Conservation (phyloP, 2,888 invertebrate species). For the Spodoptera littoralis region DNA sequence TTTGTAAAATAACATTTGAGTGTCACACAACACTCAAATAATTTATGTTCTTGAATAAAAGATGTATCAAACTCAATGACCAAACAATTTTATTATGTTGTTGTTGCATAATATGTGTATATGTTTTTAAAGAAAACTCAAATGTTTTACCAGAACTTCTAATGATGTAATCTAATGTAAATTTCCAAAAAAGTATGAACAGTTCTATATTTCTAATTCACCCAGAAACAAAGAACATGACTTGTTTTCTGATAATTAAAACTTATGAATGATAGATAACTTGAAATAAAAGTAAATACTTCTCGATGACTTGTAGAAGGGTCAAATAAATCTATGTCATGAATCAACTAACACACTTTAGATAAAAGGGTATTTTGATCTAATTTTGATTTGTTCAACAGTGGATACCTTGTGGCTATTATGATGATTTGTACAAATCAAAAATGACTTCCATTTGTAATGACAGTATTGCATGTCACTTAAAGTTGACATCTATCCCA, state of each 20-base stretch:
- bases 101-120: slow-evolving; percentile 12
- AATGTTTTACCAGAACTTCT: slow-evolving; percentile 16
- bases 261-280: too few species aligned
- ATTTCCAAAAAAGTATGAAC: slow-evolving; percentile 36
- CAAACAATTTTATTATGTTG: slow-evolving; percentile 11
- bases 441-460: slow-evolving; percentile 3
- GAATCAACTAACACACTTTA: too few species aligned
- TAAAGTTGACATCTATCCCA: slow-evolving; percentile 12
- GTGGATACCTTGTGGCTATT: slow-evolving; percentile 1
- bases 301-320: too few species aligned
- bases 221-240: neutral
- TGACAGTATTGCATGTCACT: slow-evolving; percentile 25
- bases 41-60: slow-evolving; percentile 14
- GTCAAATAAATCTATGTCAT: too few species aligned
- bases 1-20: neutral
- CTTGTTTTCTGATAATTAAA: too few species aligned
- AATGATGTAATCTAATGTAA: slow-evolving; percentile 48
- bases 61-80: slow-evolving; percentile 10
- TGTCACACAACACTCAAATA: slow-evolving; percentile 6
- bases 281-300: too few species aligned
- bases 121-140: slow-evolving; percentile 14
- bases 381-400: neutral
- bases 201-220: slow-evolving; percentile 23
- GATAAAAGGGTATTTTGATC: neutral
- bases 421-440: slow-evolving; percentile 3